Evolutionary conservation across 1,140 invertebrate species (phyloP).

Genomic region (Pemphigus obesinymphae): DNA sequence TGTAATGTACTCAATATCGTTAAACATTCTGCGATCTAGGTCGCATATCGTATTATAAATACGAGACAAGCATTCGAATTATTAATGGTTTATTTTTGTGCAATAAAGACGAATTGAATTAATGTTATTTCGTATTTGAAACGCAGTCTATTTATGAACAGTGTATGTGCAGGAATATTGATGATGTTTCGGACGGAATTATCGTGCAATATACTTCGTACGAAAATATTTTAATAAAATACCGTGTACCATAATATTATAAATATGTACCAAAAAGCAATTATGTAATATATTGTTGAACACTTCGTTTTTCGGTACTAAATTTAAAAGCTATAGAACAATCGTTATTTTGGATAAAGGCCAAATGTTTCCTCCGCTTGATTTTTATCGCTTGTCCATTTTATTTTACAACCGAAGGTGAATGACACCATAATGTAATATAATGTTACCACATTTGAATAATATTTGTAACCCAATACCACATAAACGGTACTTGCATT

Average conservation of each 20-base stretch:
- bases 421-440: constrained; percentile 12
- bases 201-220: no score
- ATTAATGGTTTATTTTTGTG: not conserved
- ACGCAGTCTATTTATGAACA: not conserved
- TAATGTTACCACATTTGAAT: not conserved
- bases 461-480: not conserved
- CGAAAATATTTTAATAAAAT: no score
- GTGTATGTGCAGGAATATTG: no score
- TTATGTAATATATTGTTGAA: not conserved
- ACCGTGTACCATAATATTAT: not conserved
- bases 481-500: not conserved
- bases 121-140: not conserved
- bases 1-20: not conserved
- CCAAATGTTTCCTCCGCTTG: not conserved
- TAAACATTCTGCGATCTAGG: not conserved
- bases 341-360: not conserved
- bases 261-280: not conserved
- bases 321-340: constrained; percentile 12
- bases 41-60: not conserved
- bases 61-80: not conserved
- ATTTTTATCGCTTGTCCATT: constrained; percentile 5
- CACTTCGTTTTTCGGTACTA: not conserved
- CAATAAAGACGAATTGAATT: not conserved
- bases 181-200: not conserved
- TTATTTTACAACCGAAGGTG: constrained; percentile 19